Evolutionary conservation across 2,888 invertebrate genomes (phyloP), one percentile per base, ranked within the genome.

Genomic region (Agrochola circellaris): DNA sequence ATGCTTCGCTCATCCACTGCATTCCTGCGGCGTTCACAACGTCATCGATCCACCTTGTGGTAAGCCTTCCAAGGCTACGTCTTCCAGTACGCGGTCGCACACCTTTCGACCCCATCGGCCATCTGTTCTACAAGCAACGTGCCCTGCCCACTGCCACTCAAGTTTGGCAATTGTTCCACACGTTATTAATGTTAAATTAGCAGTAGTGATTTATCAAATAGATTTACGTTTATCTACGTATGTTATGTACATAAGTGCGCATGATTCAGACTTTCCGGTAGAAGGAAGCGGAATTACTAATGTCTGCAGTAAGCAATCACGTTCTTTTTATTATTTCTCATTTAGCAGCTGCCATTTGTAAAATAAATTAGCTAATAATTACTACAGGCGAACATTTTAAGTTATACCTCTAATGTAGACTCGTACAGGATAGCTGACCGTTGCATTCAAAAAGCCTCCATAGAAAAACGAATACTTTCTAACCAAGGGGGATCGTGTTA

Each of bases 241-340:
- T 11, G 48, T 66, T 48, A 76, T 56, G 51, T 26, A 77, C 54
- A 61, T 69, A 60, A 60, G 54, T 56, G 76, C 23, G 26, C 61
- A 84, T 86, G 75, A 84, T 68, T 86, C 65, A 84, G 65, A 70
- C 76, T 64, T 76, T 75, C 83, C 72, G 65, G 68, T 51, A 26
- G 70, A 15, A 77, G 86, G 80, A 79, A 84, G 66, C 82, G 62
- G 69, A 83, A 72, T 74, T 17, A 51, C 64, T 64, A 64, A 84
- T 83, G 87, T 89, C 87, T 81, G 85, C 84, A 74, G 75, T 75
- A 54, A 72, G 69, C 15, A 67, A 76, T 60, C 82, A 67, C 48
- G 64, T 68, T 70, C 4, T 85, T 73, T 82, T 73, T 85, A 82
- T 81, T 75, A 81, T 75, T 60, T 68, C 62, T 26, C 70, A 73